Evolutionary conservation across 2,888 invertebrate species (phyloP), one percentile per base, ranked within the genome.

Genomic region (Panzeria rudis): DNA sequence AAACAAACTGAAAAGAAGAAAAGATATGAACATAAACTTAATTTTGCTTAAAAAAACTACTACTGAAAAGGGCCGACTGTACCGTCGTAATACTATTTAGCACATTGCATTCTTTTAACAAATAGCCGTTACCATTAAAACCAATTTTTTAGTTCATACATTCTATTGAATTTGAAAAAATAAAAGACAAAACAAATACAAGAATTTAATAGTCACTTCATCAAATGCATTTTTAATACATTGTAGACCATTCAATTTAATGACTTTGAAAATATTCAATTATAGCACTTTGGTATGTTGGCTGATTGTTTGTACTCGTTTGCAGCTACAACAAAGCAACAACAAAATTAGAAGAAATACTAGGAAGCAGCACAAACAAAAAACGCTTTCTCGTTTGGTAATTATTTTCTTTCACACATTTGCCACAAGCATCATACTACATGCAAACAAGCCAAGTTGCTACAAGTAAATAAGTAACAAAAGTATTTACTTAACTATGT

Each of bases 391-490:
- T 54, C 61, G 44, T 56, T 76, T 77, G 59, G 38, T 83, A 77
- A 83, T 77, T 77, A 83, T 77, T 66, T 77, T 83, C 71, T 71
- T 82, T 83, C 69, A 76, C 76, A 83, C 71, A 82, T 62, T 83
- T 56, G 59, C 66, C 66, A 25, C 29, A 59, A 50, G 52, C 41
- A 44, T 29, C 29, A 4, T 25, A 25, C 25, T 25, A 25, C 25
- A 62, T 25, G 52, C 23, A n/a, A 25, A 38, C 44, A 41, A 47
- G 44, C 41, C 52, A 52, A 52, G 25, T 41, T 75, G 17, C 13
- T 35, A 2, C 44, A 56, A 56, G 56, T 59, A 56, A 73, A 25
- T 71, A 64, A 44, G 23, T 56, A 59, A 71, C 41, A 72, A 62
- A 68, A 68, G 29, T 68, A 81, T 73, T 81, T 81, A 52, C 29